phyloP scores from a whole-genome alignment of 92 coral and sea anemone genomes.

The Pocillopora grandis region DNA sequence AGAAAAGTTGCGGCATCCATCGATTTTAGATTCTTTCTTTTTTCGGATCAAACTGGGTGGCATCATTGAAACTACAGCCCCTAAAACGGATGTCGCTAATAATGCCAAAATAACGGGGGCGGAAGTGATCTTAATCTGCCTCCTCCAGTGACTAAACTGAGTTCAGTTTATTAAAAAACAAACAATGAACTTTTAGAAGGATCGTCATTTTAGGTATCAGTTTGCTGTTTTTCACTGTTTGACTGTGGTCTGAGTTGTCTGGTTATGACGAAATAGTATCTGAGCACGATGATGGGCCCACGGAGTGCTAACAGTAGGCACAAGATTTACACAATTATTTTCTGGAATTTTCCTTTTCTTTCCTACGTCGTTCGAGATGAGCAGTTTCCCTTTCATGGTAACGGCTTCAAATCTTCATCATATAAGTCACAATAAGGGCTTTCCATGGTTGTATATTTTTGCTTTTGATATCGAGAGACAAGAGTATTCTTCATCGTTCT shows the following conservation, averaged over 20 bases:
- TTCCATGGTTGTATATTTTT: not conserved
- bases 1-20: no score
- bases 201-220: constrained; percentile 8
- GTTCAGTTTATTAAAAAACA: not conserved
- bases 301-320: not conserved
- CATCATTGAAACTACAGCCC: no score
- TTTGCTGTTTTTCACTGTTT: not conserved
- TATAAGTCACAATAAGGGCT: constrained; percentile 10
- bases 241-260: not conserved
- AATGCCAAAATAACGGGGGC: no score
- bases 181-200: not conserved
- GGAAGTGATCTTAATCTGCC: no score
- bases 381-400: constrained; percentile 22
- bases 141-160: not conserved
- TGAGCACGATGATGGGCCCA: not conserved
- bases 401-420: constrained; percentile 13
- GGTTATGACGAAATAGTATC: constrained; percentile 15
- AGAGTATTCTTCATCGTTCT: not conserved
- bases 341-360: not conserved
- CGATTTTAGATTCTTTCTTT: no score
- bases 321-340: not conserved
- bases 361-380: constrained; percentile 24
- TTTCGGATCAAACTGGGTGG: no score
- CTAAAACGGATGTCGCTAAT: no score
- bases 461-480: not conserved